Evolutionary conservation across 2,888 invertebrate species (phyloP).

Genomic region (Scelioninae gen. 1): DNA sequence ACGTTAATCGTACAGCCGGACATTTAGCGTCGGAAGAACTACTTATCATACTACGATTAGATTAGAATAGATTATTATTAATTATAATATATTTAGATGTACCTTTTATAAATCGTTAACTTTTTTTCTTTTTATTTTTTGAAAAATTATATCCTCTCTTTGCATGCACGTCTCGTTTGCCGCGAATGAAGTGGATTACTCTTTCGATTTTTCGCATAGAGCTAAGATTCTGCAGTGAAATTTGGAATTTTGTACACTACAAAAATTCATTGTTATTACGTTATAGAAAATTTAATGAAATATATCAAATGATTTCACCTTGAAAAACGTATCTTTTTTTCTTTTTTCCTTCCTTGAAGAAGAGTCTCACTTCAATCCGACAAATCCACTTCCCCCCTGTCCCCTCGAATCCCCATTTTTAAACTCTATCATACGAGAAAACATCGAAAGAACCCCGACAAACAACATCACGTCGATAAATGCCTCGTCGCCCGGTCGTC

Average conservation of each 20-base stretch:
- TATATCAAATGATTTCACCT: neutral
- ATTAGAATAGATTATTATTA: constrained; percentile 40
- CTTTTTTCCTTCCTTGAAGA: neutral
- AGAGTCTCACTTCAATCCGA: constrained; percentile 30
- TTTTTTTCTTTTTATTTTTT: too few species aligned
- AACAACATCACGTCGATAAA: constrained; percentile 65
- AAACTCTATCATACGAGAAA: constrained; percentile 63
- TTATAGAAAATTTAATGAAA: constrained; percentile 5
- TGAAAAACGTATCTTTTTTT: neutral
- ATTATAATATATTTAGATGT: constrained; percentile 54
- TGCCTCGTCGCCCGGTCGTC: constrained; percentile 58
- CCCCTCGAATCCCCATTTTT: constrained; percentile 32
- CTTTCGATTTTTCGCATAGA: neutral
- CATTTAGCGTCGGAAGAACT: constrained; percentile 63
- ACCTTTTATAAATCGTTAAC: constrained; percentile 65
- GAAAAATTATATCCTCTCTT: constrained; percentile 66
- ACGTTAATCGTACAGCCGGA: constrained; percentile 62
- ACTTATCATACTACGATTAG: constrained; percentile 66
- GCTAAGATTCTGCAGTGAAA: too few species aligned
- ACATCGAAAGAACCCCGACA: constrained; percentile 59
- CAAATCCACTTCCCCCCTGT: neutral
- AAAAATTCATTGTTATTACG: too few species aligned
- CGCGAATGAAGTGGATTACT: constrained; percentile 41
- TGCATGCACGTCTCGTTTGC: too few species aligned
- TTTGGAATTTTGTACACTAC: too few species aligned